Conservation (phyloP, 2,888 invertebrate species). For the Stegana nigrithorax region DNA sequence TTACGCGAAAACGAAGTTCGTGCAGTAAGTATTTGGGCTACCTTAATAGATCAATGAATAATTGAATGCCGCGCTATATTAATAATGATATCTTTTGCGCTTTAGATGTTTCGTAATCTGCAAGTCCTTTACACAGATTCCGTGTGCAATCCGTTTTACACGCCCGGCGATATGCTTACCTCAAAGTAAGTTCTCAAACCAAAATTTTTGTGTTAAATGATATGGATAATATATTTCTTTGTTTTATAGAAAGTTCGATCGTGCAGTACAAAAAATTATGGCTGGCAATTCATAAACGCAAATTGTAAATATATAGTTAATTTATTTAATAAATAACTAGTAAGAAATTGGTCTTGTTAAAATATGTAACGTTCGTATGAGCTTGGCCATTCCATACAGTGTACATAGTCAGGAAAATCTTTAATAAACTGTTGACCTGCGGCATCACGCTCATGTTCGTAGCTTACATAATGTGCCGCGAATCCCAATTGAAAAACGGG, state of each 20-base stretch:
- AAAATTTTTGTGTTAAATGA: no score
- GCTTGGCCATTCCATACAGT: constrained; percentile 70
- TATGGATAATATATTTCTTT: constrained; percentile 16
- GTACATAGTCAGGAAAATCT: constrained; percentile 71
- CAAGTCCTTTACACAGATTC: constrained; percentile 94
- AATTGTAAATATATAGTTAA: neutral
- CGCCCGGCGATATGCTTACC: constrained; percentile 88
- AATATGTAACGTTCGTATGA: constrained; percentile 67
- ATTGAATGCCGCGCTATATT: neutral
- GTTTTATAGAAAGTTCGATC: constrained; percentile 75
- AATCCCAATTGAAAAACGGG: constrained; percentile 68
- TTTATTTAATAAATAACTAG: constrained; percentile 5
- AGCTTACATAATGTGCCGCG: constrained; percentile 69
- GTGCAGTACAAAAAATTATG: constrained; percentile 75
- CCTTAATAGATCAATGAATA: neutral
- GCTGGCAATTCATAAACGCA: constrained; percentile 54
- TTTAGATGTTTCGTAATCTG: constrained; percentile 86
- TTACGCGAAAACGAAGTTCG: constrained; percentile 94
- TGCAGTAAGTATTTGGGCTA: constrained; percentile 72
- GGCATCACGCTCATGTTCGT: constrained; percentile 67
- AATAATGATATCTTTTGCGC: neutral
- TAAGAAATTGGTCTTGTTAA: constrained; percentile 29
- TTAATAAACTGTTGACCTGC: constrained; percentile 67
- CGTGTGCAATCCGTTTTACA: constrained; percentile 96
- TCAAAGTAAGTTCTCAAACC: constrained; percentile 90